Evolutionary conservation across 2,888 invertebrate genomes (phyloP).

Genomic region (Glaucopsyche alexis): DNA sequence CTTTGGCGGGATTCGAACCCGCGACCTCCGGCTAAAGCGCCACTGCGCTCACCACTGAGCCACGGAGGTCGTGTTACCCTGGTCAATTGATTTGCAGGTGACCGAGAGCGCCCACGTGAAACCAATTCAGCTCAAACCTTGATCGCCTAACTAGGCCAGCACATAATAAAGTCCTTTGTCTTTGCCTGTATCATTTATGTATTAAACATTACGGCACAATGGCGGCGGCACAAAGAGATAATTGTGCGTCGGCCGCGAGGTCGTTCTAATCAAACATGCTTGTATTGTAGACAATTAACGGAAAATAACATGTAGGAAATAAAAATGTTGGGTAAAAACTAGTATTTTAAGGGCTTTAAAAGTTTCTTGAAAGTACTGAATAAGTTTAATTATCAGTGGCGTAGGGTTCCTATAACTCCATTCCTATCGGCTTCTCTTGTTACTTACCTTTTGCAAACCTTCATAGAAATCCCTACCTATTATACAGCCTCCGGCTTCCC

Average conservation of each 20-base stretch:
- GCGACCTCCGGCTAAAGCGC: too few species aligned
- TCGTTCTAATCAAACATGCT: conserved; percentile 43
- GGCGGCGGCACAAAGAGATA: conserved; percentile 41
- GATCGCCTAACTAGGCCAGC: neutral
- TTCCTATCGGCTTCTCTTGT: too few species aligned
- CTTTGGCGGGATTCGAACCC: too few species aligned
- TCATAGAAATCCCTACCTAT: too few species aligned
- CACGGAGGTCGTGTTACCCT: too few species aligned
- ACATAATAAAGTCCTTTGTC: conserved; percentile 4
- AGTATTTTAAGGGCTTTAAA: too few species aligned
- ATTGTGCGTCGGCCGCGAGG: conserved; percentile 43
- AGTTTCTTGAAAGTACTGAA: too few species aligned
- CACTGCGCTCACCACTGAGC: too few species aligned
- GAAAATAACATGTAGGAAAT: neutral
- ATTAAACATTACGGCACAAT: conserved; percentile 31
- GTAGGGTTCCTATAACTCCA: too few species aligned
- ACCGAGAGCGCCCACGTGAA: neutral
- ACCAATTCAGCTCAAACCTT: neutral
- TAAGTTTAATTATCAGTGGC: too few species aligned
- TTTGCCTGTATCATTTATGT: neutral
- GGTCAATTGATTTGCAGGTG: neutral
- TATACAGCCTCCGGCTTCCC: too few species aligned
- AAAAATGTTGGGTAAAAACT: neutral
- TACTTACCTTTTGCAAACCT: too few species aligned
- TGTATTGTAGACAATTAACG: conserved; percentile 23